phyloP scores from a whole-genome alignment of 1,140 invertebrate species.

The Drosophila sucinea region DNA sequence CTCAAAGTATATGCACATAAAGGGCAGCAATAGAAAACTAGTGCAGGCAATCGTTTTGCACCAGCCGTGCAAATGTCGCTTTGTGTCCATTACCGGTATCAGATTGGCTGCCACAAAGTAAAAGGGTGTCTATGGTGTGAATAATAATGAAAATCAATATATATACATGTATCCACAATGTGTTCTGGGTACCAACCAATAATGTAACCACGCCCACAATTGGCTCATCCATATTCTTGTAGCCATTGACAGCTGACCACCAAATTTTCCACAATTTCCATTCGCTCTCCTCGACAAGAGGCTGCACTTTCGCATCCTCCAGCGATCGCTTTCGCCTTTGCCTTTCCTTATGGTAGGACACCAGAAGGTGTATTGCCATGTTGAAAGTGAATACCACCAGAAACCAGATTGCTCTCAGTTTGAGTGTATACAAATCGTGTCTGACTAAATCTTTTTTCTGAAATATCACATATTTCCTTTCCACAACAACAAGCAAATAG shows the following conservation, averaged over 20 bases:
- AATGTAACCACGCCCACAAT: background rate
- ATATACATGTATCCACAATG: background rate
- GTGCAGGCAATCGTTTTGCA: conserved; percentile 1
- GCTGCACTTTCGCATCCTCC: background rate
- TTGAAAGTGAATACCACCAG: background rate
- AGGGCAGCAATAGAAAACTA: background rate
- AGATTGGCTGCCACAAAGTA: conserved; percentile 14
- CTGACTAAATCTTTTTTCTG: background rate
- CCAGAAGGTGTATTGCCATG: background rate
- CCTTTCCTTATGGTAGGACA: background rate
- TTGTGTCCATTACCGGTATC: background rate
- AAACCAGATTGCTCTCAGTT: background rate
- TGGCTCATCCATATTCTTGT: conserved; percentile 1
- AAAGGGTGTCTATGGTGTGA: conserved; percentile 1
- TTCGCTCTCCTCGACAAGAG: background rate
- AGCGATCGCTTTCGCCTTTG: background rate
- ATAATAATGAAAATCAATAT: background rate
- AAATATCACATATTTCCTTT: conserved; percentile 1
- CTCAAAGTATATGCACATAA: background rate
- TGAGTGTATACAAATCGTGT: background rate
- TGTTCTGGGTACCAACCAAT: background rate
- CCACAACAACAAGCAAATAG: background rate
- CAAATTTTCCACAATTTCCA: background rate
- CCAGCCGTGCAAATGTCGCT: background rate
- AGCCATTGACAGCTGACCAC: conserved; percentile 8